phyloP scores from a whole-genome alignment of 2,797 vertebrate species.

The Perodicticus potto region DNA sequence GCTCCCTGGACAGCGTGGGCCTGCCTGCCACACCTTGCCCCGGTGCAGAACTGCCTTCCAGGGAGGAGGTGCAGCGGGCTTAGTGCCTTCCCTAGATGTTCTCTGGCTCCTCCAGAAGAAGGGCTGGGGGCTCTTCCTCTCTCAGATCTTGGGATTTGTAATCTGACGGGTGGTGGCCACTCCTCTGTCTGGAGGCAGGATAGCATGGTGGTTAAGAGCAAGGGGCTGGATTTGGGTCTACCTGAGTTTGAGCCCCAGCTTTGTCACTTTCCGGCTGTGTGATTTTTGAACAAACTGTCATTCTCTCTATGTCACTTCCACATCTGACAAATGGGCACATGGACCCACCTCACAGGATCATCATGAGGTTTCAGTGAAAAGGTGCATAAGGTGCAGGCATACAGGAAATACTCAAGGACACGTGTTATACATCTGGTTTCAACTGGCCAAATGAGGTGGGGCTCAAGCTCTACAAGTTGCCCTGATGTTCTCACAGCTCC shows the following conservation, averaged over 20 bases:
- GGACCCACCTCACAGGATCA: not conserved
- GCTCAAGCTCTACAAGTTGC: not conserved
- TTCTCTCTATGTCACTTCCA: not conserved
- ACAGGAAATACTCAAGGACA: not conserved
- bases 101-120: conserved; percentile 43
- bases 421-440: not conserved
- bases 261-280: not conserved
- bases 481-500: not conserved
- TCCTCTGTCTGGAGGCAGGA: not conserved
- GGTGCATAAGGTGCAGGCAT: too few relatives aligned
- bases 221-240: not conserved
- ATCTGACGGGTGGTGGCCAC: accelerated
- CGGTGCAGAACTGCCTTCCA: conserved; percentile 8
- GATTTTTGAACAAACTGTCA: not conserved
- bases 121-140: not conserved
- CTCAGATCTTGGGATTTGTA: not conserved
- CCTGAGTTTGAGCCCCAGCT: not conserved
- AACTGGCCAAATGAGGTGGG: not conserved
- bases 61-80: not conserved
- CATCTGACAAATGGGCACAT: not conserved
- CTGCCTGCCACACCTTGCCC: conserved; percentile 65
- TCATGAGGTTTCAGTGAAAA: not conserved
- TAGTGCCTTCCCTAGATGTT: not conserved
- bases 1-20: conserved; percentile 63
- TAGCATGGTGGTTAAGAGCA: not conserved